These are phyloP conservation scores for Oreortyx pictus DNA, from an alignment of 2,797 vertebrate species.

Conservation along the genomic window DNA sequence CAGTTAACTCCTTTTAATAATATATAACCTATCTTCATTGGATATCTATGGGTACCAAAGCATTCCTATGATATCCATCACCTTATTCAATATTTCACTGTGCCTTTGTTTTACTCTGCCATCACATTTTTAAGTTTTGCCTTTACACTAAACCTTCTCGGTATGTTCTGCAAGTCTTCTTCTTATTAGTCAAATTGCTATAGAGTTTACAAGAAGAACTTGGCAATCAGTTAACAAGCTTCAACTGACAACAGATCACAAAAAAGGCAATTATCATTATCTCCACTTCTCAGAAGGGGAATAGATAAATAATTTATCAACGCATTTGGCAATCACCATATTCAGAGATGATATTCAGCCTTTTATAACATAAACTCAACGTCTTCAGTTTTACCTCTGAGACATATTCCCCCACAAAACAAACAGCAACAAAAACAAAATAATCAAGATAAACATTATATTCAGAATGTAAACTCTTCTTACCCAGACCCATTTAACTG, in stretches of 20 bases:
- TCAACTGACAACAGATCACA: not conserved
- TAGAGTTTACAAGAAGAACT: not conserved
- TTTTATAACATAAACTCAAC: not conserved
- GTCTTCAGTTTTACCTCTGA: not conserved
- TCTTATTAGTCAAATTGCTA: not conserved
- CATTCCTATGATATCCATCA: not conserved
- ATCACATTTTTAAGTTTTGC: not conserved
- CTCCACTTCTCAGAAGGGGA: not conserved
- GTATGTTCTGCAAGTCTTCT: not conserved
- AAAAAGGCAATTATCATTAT: not conserved
- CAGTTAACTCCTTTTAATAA: not conserved
- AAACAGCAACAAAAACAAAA: not conserved
- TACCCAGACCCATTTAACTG: not conserved
- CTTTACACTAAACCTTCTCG: not conserved
- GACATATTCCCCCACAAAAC: rapidly evolving
- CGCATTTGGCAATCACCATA: not conserved
- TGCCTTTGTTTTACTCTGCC: not conserved
- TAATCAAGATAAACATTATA: not conserved
- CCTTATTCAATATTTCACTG: not conserved
- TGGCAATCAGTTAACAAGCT: not conserved
- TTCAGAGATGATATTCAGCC: not conserved
- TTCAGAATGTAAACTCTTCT: not conserved
- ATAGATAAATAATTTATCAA: not conserved
- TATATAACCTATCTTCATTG: not conserved
- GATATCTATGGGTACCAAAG: not conserved